A percentile compares a stretch with the other conserved stretches of the same genome.
Conservation (phyloP, 2,888 invertebrate genomes). For the Drosophila diplacantha region DNA sequence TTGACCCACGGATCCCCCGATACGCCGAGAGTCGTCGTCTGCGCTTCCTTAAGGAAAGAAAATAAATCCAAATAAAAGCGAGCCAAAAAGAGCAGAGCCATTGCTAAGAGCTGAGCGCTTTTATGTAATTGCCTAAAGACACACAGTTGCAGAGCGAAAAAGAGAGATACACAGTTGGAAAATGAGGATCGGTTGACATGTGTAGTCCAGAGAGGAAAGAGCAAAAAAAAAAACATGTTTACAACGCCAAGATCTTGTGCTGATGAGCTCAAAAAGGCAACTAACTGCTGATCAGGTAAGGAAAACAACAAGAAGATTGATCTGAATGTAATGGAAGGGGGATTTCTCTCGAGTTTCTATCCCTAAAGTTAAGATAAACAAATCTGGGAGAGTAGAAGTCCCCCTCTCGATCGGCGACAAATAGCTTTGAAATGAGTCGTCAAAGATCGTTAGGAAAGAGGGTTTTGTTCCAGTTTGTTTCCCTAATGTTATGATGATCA, state of each 20-base stretch:
- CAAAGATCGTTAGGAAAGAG: no score
- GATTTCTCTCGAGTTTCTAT: no score
- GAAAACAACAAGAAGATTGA: not conserved
- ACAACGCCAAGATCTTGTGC: conserved; percentile 16
- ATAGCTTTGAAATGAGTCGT: no score
- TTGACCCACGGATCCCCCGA: conserved; percentile 35
- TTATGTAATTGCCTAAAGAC: conserved; percentile 67
- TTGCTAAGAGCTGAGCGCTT: conserved; percentile 62
- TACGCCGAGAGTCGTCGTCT: conserved; percentile 6
- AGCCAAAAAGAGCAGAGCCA: conserved; percentile 21
- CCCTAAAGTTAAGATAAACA: not conserved
- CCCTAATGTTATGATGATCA: not conserved
- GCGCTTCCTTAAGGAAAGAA: conserved; percentile 8
- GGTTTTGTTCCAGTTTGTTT: no score
- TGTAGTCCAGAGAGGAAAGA: conserved; percentile 7
- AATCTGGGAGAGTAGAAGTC: not conserved
- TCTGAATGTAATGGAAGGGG: not conserved
- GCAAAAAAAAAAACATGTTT: conserved; percentile 9
- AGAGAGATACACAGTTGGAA: not conserved
- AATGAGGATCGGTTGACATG: conserved; percentile 23
- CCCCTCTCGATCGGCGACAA: not conserved
- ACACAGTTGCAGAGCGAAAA: conserved; percentile 1
- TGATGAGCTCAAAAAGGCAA: conserved; percentile 12
- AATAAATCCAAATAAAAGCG: conserved; percentile 8
- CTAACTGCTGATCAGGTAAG: conserved; percentile 1